phyloP scores from a whole-genome alignment of 2,797 vertebrate genomes.

The Arrhamphus sclerolepis region DNA sequence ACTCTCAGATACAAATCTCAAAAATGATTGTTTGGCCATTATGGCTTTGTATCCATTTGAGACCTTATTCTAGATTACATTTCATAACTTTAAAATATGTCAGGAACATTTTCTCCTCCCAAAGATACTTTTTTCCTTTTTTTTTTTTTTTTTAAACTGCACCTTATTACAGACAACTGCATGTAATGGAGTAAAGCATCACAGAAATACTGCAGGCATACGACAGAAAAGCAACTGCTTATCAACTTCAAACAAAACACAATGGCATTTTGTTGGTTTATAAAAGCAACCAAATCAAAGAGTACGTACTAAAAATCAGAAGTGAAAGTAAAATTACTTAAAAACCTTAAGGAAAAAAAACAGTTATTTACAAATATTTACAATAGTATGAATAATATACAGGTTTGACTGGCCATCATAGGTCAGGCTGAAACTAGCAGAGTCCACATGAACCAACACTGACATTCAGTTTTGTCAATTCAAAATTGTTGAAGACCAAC shows the following conservation, averaged over 20 bases:
- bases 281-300: conserved; percentile 86
- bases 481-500: conserved; percentile 56
- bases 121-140: conserved; percentile 44
- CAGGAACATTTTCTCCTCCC: conserved; percentile 67
- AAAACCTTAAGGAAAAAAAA: conserved; percentile 89
- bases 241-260: conserved; percentile 69
- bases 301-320: conserved; percentile 92
- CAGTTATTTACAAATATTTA: conserved; percentile 85
- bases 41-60: conserved; percentile 78
- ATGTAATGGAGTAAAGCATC: conserved; percentile 74
- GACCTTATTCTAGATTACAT: conserved; percentile 66
- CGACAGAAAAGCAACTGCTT: conserved; percentile 64
- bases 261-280: conserved; percentile 59
- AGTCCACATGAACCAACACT: conserved; percentile 92
- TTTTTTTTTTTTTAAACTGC: conserved; percentile 57
- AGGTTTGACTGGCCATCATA: conserved; percentile 91
- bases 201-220: conserved; percentile 76
- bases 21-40: conserved; percentile 70
- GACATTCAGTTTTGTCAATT: conserved; percentile 74
- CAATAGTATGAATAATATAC: conserved; percentile 78
- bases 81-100: conserved; percentile 71
- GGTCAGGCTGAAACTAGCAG: conserved; percentile 87
- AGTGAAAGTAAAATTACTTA: conserved; percentile 90
- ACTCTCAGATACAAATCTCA: conserved; percentile 70
- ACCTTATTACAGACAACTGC: conserved; percentile 74